Evolutionary conservation across 2,888 invertebrate species (phyloP), one percentile per base, ranked within the genome.

Genomic region (Macropis europaea): DNA sequence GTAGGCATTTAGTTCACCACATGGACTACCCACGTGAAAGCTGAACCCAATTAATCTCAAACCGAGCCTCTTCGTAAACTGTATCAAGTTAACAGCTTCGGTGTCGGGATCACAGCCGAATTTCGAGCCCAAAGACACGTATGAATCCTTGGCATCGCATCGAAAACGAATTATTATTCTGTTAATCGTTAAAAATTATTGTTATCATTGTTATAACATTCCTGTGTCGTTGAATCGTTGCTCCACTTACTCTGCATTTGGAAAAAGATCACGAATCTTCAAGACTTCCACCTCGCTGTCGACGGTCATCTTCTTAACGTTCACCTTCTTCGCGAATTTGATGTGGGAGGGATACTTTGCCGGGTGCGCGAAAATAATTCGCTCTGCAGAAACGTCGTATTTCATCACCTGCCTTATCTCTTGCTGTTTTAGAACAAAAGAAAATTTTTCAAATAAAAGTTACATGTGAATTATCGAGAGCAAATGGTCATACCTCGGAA

Each of bases 281-380:
- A 90, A 81, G 13, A 93, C 88, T 81, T 93, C 93, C 5, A 86
- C 85, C 81, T 92, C 91, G 81, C 91, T 91, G 82, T 93, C 93
- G 76, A 92, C 93, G 3, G 93, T 93, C 92, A 93, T 92, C 69
- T 89, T 86, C 11, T 86, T 77, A 2, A 93, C 92, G 6, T 91
- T 90, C 34, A 90, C 82, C 76, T 90, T 89, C 42, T 89, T 90
- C 3, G 93, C 93, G 80, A 91, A 92, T 63, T 87, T 88, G 60
- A 93, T 90, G 84, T 92, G 92, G 24, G 92, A 91, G 1, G 86
- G 84, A 68, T 90, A 89, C 86, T 93, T 93, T 76, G 92, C 91
- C 1, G 93, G 93, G 85, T 93, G 92, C 34, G 93, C 93, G 81
- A 91, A 93, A 74, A 93, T 91, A 50, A 93, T 93, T 32, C 91